Evolutionary conservation across 2,888 invertebrate genomes (phyloP).

Genomic region (Lydus trimaculatus): DNA sequence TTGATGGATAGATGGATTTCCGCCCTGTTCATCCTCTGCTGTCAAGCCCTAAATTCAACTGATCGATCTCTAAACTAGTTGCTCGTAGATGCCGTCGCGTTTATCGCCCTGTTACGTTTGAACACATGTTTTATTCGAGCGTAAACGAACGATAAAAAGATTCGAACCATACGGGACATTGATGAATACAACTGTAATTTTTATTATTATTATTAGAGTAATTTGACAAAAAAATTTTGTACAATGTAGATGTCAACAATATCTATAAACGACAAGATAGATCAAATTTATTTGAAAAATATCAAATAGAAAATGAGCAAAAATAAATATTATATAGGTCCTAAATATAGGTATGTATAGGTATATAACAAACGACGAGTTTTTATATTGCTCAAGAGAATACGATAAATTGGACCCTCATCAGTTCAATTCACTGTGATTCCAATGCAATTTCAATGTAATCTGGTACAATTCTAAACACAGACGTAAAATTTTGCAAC

Average conservation of each 20-base stretch:
- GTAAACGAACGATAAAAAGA: slow-evolving; percentile 33
- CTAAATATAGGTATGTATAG: too few relatives aligned
- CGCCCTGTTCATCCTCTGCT: slow-evolving; percentile 34
- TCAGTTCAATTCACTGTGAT: slow-evolving; percentile 10
- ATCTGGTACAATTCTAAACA: neutral
- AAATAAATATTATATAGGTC: neutral
- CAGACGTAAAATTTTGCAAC: neutral
- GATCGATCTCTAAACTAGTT: slow-evolving; percentile 34
- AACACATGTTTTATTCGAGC: slow-evolving; percentile 33
- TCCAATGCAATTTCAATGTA: slow-evolving; percentile 8
- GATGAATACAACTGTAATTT: slow-evolving; percentile 31
- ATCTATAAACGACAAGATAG: neutral
- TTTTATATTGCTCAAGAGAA: slow-evolving; percentile 2
- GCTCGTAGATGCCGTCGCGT: slow-evolving; percentile 32
- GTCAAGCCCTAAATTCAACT: slow-evolving; percentile 27
- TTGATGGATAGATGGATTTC: slow-evolving; percentile 31
- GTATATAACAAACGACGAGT: neutral
- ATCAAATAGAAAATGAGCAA: neutral
- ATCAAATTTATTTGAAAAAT: neutral
- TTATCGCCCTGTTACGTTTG: slow-evolving; percentile 33
- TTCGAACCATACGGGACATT: slow-evolving; percentile 24
- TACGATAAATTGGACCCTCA: slow-evolving; percentile 5
- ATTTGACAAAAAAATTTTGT: slow-evolving; percentile 13
- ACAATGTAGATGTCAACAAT: slow-evolving; percentile 19
- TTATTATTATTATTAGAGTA: slow-evolving; percentile 19